Evolutionary conservation across 2,797 vertebrate genomes (phyloP).

Genomic region (Xyrichtys novacula): DNA sequence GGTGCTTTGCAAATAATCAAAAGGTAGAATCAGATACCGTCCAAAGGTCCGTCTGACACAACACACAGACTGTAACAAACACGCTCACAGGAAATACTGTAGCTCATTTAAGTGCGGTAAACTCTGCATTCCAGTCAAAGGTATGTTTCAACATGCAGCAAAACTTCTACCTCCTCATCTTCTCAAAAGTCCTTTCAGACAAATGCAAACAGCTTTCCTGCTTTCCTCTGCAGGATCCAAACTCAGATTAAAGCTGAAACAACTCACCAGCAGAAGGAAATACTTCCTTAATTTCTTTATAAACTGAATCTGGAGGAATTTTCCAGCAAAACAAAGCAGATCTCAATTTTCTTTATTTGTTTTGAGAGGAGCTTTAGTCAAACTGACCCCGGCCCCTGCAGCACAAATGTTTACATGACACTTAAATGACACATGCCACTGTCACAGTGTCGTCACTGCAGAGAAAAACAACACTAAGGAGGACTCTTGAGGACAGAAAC

Average conservation of each 20-base stretch:
- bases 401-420: slow-evolving; percentile 57
- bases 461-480: slow-evolving; percentile 22
- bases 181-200: not conserved
- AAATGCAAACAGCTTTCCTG: not conserved
- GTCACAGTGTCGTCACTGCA: slow-evolving; percentile 28
- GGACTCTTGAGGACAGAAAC: slow-evolving; percentile 21
- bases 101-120: slow-evolving; percentile 39
- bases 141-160: slow-evolving; percentile 78
- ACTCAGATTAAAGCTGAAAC: not conserved
- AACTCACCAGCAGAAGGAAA: not conserved
- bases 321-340: not conserved
- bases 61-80: slow-evolving; percentile 35
- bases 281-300: not conserved
- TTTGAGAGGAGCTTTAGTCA: not conserved
- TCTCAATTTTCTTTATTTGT: not conserved
- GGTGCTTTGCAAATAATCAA: slow-evolving; percentile 15
- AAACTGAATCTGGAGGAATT: not conserved
- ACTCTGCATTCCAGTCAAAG: slow-evolving; percentile 65
- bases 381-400: not conserved
- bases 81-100: slow-evolving; percentile 35
- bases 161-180: slow-evolving; percentile 40
- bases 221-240: not conserved
- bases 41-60: slow-evolving; percentile 30
- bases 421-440: slow-evolving; percentile 48
- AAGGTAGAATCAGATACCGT: slow-evolving; percentile 11